Percentiles rank a stretch among this genome's conserved stretches.
phyloP scores from a whole-genome alignment of 1,140 invertebrate genomes.

The Pararge aegeria region DNA sequence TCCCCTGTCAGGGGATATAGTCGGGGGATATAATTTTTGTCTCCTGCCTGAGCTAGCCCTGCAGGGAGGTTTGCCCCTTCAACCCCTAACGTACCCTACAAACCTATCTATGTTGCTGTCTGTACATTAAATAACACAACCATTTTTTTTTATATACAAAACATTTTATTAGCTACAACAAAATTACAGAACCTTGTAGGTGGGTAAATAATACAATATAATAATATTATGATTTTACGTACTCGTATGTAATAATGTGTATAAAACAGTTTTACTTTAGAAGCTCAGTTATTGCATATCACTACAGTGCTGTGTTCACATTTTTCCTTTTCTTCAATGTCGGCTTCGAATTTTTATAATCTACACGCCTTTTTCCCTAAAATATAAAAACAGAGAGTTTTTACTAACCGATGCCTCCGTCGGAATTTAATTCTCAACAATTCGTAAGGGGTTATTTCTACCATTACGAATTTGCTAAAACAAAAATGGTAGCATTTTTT shows the following conservation, averaged over 20 bases:
- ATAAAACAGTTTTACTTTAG: constrained; percentile 72
- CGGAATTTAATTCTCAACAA: no score
- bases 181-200: constrained; percentile 57
- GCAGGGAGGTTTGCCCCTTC: no score
- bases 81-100: no score
- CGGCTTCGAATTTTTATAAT: constrained; percentile 46
- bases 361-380: not conserved
- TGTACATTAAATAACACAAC: constrained; percentile 41
- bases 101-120: no score
- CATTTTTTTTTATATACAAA: constrained; percentile 55
- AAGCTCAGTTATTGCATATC: constrained; percentile 74
- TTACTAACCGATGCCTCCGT: no score
- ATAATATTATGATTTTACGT: constrained; percentile 14
- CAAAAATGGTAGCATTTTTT: no score
- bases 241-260: constrained; percentile 69
- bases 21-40: no score
- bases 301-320: constrained; percentile 74
- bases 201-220: constrained; percentile 60
- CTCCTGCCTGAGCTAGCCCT: no score
- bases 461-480: no score
- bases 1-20: no score
- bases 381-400: no score
- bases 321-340: constrained; percentile 50
- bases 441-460: no score
- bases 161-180: constrained; percentile 75